These are phyloP conservation scores for Petromus typicus DNA, from an alignment of 2,113 vertebrate species.

Conservation along the genomic window DNA sequence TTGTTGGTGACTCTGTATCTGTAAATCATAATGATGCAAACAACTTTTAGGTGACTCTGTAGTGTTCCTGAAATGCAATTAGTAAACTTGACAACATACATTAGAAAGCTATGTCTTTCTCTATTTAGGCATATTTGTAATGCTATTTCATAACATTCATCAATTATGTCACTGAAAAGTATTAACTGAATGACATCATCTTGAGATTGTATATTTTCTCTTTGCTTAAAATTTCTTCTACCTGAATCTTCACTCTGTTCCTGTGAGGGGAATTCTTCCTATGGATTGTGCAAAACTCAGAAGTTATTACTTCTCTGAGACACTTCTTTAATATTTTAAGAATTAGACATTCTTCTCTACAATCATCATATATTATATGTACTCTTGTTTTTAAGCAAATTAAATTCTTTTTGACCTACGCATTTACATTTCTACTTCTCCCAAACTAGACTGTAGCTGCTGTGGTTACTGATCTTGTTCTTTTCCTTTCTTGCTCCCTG, in stretches of 20 bases:
- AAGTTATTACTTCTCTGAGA: background rate
- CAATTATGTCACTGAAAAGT: background rate
- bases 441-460: background rate
- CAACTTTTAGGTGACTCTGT: background rate
- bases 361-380: background rate
- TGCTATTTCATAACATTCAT: background rate
- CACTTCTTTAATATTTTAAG: background rate
- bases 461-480: background rate
- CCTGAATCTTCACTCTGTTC: background rate
- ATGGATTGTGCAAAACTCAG: background rate
- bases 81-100: background rate
- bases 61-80: background rate
- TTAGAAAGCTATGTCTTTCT: background rate
- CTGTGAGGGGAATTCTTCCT: background rate
- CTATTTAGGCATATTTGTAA: background rate
- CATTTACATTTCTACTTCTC: background rate
- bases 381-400: background rate
- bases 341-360: background rate
- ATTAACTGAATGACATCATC: background rate
- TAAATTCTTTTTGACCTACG: background rate
- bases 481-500: slow-evolving; percentile 13
- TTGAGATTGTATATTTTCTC: background rate
- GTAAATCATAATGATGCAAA: background rate
- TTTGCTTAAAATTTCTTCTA: background rate
- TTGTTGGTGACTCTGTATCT: background rate